A percentile compares a stretch with the other conserved stretches of the same genome.
These are phyloP conservation scores for Tetragnatha montana DNA, from an alignment of 2,888 invertebrate species.

Conservation along the genomic window DNA sequence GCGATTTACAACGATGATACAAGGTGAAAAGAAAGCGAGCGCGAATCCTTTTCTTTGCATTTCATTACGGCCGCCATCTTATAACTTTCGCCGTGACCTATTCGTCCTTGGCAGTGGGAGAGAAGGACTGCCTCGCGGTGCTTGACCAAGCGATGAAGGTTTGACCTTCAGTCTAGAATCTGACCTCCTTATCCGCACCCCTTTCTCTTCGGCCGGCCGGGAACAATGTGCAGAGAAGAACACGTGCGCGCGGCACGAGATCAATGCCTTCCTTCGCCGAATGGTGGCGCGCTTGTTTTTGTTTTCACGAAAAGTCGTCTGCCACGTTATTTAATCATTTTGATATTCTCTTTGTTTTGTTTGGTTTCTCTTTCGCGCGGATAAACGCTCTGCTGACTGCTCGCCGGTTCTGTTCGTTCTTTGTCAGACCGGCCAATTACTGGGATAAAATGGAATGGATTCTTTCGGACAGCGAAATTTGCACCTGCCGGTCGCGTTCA, in stretches of 20 bases:
- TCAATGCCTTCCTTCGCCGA: conserved; percentile 23
- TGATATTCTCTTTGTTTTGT: conserved; percentile 2
- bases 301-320: conserved; percentile 27
- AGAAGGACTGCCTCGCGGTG: conserved; percentile 34
- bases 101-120: conserved; percentile 67
- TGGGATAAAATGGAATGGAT: conserved; percentile 18
- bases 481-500: conserved; percentile 41
- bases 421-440: conserved; percentile 39
- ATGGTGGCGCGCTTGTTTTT: conserved; percentile 37
- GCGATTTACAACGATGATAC: conserved; percentile 54
- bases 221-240: conserved; percentile 49
- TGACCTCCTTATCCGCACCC: conserved; percentile 63
- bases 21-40: conserved; percentile 17
- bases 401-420: not conserved
- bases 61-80: conserved; percentile 55
- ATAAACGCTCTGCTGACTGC: conserved; percentile 35
- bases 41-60: conserved; percentile 42
- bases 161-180: conserved; percentile 63
- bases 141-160: conserved; percentile 64
- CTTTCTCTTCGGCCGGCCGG: conserved; percentile 41
- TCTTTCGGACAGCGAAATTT: conserved; percentile 17
- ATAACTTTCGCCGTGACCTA: conserved; percentile 68
- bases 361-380: conserved; percentile 6
- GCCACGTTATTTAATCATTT: not conserved
- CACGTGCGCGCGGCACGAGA: conserved; percentile 49